Evolutionary conservation across 2,888 invertebrate genomes (phyloP), one percentile per base, ranked within the genome.

Genomic region (Protophormia terraenovae): DNA sequence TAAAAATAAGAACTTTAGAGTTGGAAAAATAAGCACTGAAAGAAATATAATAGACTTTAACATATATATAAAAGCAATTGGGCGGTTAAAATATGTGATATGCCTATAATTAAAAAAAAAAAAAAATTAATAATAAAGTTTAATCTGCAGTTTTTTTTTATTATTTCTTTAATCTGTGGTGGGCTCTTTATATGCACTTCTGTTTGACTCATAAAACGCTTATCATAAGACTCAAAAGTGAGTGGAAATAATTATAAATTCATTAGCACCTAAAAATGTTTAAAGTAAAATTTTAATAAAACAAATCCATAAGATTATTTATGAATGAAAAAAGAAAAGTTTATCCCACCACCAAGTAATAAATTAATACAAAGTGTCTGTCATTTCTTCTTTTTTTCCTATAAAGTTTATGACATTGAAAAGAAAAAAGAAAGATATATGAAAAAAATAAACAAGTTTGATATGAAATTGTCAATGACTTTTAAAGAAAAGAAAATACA

Each of bases 401-500:
- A 47, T 12, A n/a, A 27, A 1, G 41, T 45, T 32, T 45, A 45
- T 32, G 58, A 6, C 45, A 60, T 32, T 73, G 60, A 60, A 58
- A 66, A 64, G 7, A 19, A 19, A 32, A 38, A 16, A 38, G 22
- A 64, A 41, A 64, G 12, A 22, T 38, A 38, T 2, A 38, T n/a
- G 3, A 10, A 14, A 62, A 19, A 62, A 24, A 27, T 12, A 45
- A 72, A 72, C 45, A 60, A 72, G 45, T 72, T 72, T 45, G n/a
- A 45, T 22, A 29, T 45, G 0, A 45, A 66, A 45, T n/a, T 45
- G 45, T 66, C 24, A 47, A 66, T 24, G 62, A 62, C 38, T 12
- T 62, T 32, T 10, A 19, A 35, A 55, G 12, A 12, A 72, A 45
- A 32, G 22, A 32, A 60, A 47, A 60, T 29, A 19, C 0, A 41